Evolutionary conservation across 2,113 vertebrate species (phyloP).

Genomic region (Pseudorasbora parva): DNA sequence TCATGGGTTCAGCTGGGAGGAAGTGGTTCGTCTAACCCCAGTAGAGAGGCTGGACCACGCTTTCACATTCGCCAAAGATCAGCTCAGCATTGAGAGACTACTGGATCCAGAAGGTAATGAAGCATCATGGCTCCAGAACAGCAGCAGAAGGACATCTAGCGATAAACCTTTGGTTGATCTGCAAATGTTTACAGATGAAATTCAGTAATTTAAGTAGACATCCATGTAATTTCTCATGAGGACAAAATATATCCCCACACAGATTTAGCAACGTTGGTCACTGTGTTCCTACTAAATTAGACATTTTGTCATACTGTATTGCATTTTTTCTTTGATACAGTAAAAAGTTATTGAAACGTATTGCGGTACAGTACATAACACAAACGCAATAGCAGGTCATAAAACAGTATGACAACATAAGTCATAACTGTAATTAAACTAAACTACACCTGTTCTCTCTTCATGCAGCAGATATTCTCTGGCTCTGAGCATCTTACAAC

Average conservation of each 20-base stretch:
- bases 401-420: too few species aligned
- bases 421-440: too few species aligned
- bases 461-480: too few species aligned
- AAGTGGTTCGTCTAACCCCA: slow-evolving; percentile 79
- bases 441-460: too few species aligned
- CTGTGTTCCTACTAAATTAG: not conserved
- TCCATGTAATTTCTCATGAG: not conserved
- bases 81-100: slow-evolving; percentile 90
- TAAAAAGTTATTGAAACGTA: too few species aligned
- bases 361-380: too few species aligned
- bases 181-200: not conserved
- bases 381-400: too few species aligned
- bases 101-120: slow-evolving; percentile 93
- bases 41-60: slow-evolving; percentile 89
- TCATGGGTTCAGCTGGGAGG: slow-evolving; percentile 87
- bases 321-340: too few species aligned
- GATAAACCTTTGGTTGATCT: not conserved
- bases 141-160: not conserved
- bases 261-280: not conserved
- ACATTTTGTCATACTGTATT: too few species aligned
- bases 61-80: slow-evolving; percentile 87
- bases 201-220: not conserved
- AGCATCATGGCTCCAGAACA: not conserved
- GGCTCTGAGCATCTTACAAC: too few species aligned
- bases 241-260: not conserved